Evolutionary conservation across 2,888 invertebrate genomes (phyloP).

Genomic region (Euzetes globulus): DNA sequence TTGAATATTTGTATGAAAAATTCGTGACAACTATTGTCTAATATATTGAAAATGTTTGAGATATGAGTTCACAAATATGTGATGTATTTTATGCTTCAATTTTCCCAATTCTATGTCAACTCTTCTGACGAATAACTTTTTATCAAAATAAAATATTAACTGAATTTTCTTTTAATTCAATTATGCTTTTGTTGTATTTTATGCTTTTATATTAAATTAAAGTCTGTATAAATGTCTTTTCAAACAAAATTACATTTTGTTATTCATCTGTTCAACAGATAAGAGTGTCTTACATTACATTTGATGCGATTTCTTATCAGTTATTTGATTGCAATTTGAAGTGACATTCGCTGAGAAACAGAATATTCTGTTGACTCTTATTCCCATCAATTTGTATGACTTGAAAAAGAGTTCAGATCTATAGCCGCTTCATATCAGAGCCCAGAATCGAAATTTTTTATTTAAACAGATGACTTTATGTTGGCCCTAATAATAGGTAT

Average conservation of each 20-base stretch:
- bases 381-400: not conserved
- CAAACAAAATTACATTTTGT: not conserved
- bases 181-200: not conserved
- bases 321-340: not conserved
- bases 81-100: not conserved
- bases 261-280: not conserved
- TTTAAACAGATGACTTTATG: not conserved
- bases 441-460: not conserved
- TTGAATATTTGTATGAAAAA: not conserved
- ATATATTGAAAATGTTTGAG: not conserved
- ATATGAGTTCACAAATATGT: not conserved
- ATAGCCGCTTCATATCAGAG: not conserved
- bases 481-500: not conserved
- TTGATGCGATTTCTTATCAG: not conserved
- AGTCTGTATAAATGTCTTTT: not conserved
- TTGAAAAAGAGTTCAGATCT: not conserved
- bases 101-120: not conserved
- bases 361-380: not conserved
- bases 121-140: not conserved
- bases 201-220: not conserved
- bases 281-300: not conserved
- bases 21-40: not conserved
- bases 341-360: constrained; percentile 1
- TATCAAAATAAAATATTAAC: not conserved
- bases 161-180: not conserved